phyloP scores from a whole-genome alignment of 2,888 invertebrate species.

The Eudasyphora cyanicolor region DNA sequence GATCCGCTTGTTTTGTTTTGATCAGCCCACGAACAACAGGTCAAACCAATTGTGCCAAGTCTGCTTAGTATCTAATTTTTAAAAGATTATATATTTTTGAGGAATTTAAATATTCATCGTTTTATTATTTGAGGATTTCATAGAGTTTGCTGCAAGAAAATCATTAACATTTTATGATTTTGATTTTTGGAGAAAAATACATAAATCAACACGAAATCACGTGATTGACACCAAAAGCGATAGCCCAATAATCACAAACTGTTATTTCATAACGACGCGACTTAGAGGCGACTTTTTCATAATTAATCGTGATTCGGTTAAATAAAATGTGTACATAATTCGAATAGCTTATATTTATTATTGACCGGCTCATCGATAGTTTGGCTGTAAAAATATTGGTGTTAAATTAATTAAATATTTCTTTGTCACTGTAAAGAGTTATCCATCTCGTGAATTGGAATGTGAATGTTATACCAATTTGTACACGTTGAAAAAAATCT shows the following conservation, averaged over 20 bases:
- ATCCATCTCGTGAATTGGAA: too few relatives aligned
- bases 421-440: too few relatives aligned
- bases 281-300: not conserved
- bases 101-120: slow-evolving; percentile 25
- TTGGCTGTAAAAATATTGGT: too few relatives aligned
- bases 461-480: too few relatives aligned
- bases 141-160: too few relatives aligned
- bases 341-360: too few relatives aligned
- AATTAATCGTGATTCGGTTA: too few relatives aligned
- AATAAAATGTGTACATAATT: too few relatives aligned
- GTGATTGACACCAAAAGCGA: not conserved
- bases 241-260: not conserved
- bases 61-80: not conserved
- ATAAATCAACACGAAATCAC: not conserved
- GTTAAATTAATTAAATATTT: too few relatives aligned
- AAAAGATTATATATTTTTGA: not conserved
- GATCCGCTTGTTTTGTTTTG: not conserved
- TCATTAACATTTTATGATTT: not conserved
- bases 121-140: slow-evolving; percentile 4
- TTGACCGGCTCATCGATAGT: too few relatives aligned
- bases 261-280: not conserved
- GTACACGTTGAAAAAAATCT: too few relatives aligned
- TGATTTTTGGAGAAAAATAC: not conserved
- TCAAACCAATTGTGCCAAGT: slow-evolving; percentile 7
- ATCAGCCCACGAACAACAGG: slow-evolving; percentile 5